Evolutionary conservation across 1,140 invertebrate species (phyloP).

Genomic region (Nixonia krombeini): DNA sequence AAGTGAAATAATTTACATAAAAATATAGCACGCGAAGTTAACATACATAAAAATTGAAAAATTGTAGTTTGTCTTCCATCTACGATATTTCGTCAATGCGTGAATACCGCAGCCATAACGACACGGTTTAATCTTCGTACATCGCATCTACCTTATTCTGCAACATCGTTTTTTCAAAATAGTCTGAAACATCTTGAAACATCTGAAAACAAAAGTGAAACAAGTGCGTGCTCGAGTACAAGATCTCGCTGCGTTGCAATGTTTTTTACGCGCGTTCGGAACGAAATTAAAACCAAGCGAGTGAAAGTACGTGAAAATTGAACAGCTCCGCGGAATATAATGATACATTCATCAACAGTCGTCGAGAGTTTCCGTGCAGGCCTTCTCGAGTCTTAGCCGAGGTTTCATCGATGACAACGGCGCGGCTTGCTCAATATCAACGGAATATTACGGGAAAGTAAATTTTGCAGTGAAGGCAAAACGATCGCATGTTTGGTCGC

Average conservation of each 20-base stretch:
- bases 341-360: conserved; percentile 37
- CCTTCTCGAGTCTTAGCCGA: conserved; percentile 24
- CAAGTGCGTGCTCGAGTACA: too few species aligned
- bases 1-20: neutral
- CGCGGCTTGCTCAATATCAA: conserved; percentile 15
- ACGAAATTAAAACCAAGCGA: conserved; percentile 6
- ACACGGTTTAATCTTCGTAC: too few species aligned
- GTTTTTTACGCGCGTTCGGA: neutral
- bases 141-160: too few species aligned
- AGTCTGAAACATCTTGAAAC: too few species aligned
- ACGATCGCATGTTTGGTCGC: conserved; percentile 42
- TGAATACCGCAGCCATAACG: too few species aligned
- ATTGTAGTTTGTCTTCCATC: too few species aligned
- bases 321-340: conserved; percentile 17
- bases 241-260: neutral
- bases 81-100: too few species aligned
- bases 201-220: neutral
- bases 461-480: conserved; percentile 37
- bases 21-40: neutral
- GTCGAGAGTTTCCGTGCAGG: neutral
- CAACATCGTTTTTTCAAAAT: too few species aligned
- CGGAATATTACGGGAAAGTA: conserved; percentile 39
- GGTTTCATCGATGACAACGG: conserved; percentile 34
- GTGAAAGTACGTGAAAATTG: conserved; percentile 42
- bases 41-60: too few species aligned